Percentiles rank a stretch among this genome's conserved stretches.
Conservation (phyloP, 2,797 vertebrate species). For the Megaceryle alcyon region DNA sequence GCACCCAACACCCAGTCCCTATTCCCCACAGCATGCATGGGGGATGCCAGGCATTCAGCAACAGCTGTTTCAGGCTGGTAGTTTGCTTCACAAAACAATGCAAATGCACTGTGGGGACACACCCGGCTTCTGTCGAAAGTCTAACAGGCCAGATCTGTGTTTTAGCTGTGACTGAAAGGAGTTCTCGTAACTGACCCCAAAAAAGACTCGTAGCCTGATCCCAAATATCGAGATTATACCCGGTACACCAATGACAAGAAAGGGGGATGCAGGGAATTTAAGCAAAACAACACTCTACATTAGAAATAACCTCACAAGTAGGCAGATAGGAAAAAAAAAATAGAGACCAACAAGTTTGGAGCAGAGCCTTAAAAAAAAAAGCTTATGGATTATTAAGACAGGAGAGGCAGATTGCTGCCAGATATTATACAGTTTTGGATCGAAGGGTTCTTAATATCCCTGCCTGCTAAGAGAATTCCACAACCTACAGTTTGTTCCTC, state of each 20-base stretch:
- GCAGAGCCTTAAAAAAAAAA: neutral
- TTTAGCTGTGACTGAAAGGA: neutral
- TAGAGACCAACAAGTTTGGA: neutral
- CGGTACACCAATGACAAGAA: fast-evolving
- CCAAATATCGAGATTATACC: fast-evolving
- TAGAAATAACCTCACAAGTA: neutral
- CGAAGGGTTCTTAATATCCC: neutral
- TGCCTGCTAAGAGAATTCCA: neutral
- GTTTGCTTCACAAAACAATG: fast-evolving
- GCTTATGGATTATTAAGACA: neutral
- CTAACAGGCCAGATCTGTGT: fast-evolving
- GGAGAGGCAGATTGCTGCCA: neutral
- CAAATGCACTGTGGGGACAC: fast-evolving
- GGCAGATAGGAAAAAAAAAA: neutral
- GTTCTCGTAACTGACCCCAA: neutral
- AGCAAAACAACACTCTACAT: neutral
- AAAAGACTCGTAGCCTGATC: neutral
- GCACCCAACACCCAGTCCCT: neutral
- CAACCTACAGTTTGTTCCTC: neutral
- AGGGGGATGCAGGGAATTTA: fast-evolving
- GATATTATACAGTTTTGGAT: neutral
- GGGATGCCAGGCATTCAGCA: neutral
- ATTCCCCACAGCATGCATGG: fast-evolving
- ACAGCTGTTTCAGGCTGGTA: neutral
- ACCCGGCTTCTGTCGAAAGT: no score